Percentiles rank a stretch among this genome's conserved stretches.
Evolutionary conservation across 2,113 vertebrate species (phyloP).

Genomic region (Xiphophorus couchianus): DNA sequence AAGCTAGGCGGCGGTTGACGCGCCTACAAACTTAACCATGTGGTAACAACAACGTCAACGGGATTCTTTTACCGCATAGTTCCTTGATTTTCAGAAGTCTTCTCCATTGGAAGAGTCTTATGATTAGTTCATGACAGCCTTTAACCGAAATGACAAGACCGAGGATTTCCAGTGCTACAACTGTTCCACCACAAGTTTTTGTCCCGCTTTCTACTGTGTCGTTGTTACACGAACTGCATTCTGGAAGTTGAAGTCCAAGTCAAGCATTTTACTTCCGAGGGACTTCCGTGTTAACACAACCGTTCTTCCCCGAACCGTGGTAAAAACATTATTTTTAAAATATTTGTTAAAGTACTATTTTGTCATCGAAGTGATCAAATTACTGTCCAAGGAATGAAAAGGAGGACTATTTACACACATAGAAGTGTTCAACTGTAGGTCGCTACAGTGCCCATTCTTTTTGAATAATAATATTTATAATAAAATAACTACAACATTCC

Average conservation of each 20-base stretch:
- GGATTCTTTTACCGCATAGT: slow-evolving; percentile 39
- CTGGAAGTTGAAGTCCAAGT: neutral
- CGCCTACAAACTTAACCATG: neutral
- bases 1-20: slow-evolving; percentile 29
- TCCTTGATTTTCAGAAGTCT: slow-evolving; percentile 38
- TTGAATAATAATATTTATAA: too few relatives aligned
- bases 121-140: neutral
- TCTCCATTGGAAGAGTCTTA: slow-evolving; percentile 32
- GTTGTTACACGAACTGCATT: neutral
- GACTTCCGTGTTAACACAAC: neutral
- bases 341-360: neutral
- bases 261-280: neutral
- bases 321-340: too few relatives aligned
- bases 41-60: neutral
- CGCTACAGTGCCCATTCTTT: neutral
- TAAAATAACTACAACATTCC: neutral
- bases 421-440: neutral
- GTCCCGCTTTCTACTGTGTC: slow-evolving; percentile 44
- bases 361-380: neutral
- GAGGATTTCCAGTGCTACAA: neutral
- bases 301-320: neutral
- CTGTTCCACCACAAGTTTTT: neutral
- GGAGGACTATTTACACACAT: neutral
- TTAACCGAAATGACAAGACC: neutral
- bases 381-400: neutral